These are phyloP conservation scores for Notodonta ziczac DNA, from an alignment of 2,888 invertebrate species.

Conservation along the genomic window DNA sequence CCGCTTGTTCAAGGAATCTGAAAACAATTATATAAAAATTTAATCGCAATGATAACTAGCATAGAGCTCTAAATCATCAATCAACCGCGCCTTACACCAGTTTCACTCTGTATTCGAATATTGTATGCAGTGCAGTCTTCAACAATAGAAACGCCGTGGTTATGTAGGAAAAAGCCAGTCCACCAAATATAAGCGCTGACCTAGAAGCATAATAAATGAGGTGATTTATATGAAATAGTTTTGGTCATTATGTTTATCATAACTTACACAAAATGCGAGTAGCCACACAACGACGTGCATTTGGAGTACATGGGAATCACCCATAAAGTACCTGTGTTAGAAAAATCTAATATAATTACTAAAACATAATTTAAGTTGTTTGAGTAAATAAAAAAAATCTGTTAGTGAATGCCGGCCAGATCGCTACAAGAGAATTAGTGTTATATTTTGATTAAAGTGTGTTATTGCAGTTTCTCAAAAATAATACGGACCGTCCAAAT, in stretches of 20 bases:
- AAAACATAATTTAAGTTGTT: too few relatives aligned
- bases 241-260: background rate
- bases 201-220: constrained; percentile 42
- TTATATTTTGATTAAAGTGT: too few relatives aligned
- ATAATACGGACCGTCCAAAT: too few relatives aligned
- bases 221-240: background rate
- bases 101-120: constrained; percentile 76
- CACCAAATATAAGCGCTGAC: constrained; percentile 64
- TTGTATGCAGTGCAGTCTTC: constrained; percentile 71
- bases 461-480: too few relatives aligned
- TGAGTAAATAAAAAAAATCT: too few relatives aligned
- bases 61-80: background rate
- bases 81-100: constrained; percentile 63
- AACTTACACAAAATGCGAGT: constrained; percentile 71
- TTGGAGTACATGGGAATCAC: constrained; percentile 74
- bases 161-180: constrained; percentile 66
- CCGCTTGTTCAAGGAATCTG: constrained; percentile 68
- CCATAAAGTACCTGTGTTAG: constrained; percentile 66
- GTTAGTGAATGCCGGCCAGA: too few relatives aligned
- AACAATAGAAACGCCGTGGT: constrained; percentile 61
- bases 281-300: constrained; percentile 58
- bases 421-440: too few relatives aligned
- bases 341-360: constrained; percentile 2
- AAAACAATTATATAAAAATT: constrained; percentile 16
- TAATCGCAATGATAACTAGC: background rate